Evolutionary conservation across 2,797 vertebrate genomes (phyloP).

Genomic region (Poeciliopsis gracilis): DNA sequence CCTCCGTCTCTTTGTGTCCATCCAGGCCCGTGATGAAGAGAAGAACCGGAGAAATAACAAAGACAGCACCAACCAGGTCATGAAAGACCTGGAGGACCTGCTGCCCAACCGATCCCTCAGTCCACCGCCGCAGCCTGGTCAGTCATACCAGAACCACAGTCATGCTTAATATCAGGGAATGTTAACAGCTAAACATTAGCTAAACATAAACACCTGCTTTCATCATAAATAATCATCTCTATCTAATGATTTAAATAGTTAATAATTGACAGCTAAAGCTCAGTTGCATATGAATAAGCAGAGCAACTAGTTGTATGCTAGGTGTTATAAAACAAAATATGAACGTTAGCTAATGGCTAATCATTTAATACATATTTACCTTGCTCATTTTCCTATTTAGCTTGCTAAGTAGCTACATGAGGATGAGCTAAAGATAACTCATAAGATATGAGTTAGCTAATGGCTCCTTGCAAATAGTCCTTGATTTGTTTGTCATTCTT

Average conservation of each 20-base stretch:
- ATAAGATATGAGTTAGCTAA: neutral
- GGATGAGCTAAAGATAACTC: neutral
- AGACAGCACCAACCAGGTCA: slow-evolving; percentile 83
- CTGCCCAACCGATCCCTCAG: slow-evolving; percentile 72
- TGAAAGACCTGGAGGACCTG: slow-evolving; percentile 87
- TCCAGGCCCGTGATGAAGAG: slow-evolving; percentile 91
- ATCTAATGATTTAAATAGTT: neutral
- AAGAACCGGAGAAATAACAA: slow-evolving; percentile 93
- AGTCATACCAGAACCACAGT: slow-evolving; percentile 15
- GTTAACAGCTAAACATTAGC: neutral
- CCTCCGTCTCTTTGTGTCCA: slow-evolving; percentile 41
- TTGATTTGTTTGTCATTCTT: neutral
- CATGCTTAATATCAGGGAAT: neutral
- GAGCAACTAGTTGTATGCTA: neutral
- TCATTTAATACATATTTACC: neutral
- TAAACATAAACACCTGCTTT: neutral
- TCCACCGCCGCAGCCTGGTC: slow-evolving; percentile 63
- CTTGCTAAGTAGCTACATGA: too few species aligned
- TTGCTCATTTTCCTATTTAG: neutral
- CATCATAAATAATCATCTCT: neutral
- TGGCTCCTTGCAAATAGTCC: neutral
- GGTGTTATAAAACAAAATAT: neutral
- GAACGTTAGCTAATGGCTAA: neutral
- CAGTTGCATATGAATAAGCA: neutral
- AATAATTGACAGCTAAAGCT: neutral